phyloP scores from a whole-genome alignment of 2,888 invertebrate genomes.

The Phalera bucephala region DNA sequence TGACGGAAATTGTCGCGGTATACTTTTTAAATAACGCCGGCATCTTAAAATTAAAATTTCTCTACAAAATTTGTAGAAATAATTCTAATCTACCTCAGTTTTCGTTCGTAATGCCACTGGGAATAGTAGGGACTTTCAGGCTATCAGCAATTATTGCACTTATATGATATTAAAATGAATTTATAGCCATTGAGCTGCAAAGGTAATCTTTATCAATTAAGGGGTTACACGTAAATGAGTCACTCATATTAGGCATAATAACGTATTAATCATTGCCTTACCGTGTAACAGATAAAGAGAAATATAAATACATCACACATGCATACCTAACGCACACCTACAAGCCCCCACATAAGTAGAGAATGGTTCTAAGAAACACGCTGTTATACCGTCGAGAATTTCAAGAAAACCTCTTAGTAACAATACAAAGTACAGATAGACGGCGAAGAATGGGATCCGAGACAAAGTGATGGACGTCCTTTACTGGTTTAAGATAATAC shows the following conservation, averaged over 20 bases:
- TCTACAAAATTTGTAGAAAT: too few relatives aligned
- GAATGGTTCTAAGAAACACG: constrained; percentile 29
- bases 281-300: constrained; percentile 28
- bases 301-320: constrained; percentile 17
- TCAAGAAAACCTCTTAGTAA: constrained; percentile 34
- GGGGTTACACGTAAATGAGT: constrained; percentile 29
- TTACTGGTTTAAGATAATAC: too few relatives aligned
- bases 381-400: constrained; percentile 25
- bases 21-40: too few relatives aligned
- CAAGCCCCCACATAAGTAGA: constrained; percentile 15
- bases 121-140: too few relatives aligned
- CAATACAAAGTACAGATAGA: constrained; percentile 32
- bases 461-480: constrained; percentile 12
- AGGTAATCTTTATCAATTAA: too few relatives aligned
- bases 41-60: too few relatives aligned
- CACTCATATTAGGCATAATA: constrained; percentile 22
- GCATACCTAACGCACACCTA: constrained; percentile 6
- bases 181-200: too few relatives aligned
- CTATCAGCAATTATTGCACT: too few relatives aligned
- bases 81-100: too few relatives aligned
- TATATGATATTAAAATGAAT: too few relatives aligned
- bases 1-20: too few relatives aligned
- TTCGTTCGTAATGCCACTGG: too few relatives aligned
- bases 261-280: constrained; percentile 32
- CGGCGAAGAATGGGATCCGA: constrained; percentile 7